Evolutionary conservation across 2,888 invertebrate species (phyloP), one percentile per base, ranked within the genome.

Genomic region (Sphaerophoria taeniata): DNA sequence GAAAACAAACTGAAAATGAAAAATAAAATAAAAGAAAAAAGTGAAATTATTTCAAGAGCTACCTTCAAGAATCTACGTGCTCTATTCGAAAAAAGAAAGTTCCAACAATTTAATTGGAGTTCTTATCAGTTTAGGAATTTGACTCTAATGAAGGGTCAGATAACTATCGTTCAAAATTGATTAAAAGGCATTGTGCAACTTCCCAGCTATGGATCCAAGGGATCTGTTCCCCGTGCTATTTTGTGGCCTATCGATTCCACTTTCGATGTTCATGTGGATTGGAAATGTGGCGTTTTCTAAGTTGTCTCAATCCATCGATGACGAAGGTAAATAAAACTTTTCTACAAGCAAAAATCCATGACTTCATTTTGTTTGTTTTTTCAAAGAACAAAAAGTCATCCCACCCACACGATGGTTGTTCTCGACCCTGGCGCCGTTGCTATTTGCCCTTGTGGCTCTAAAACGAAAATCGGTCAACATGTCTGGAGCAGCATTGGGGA

Each of bases 261-360:
- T 96, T n/a, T 96, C 96, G 0, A 94, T 96, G 93, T 93, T 95
- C 33, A 93, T 96, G 93, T 96, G 96, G 96, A 93, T 94, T 87
- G 93, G 94, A 31, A 96, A 96, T 91, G 92, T 96, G 87, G 92
- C 95, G n/a, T 94, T 95, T 90, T 94, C 94, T 0, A 94, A 94
- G 88, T 91, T 95, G 36, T 93, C 93, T 87, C 92, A 92, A 47
- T 92, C 92, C 55, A 91, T 93, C 74, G 93, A 93, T 65, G 93
- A 93, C 88, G 94, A 94, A 89, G 94, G 94, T 94, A 91, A 90
- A 89, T 79, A 24, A n/a, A 9, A 6, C 56, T 53, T 67, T 24
- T 4, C 6, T 43, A 11, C 24, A 31, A 33, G 24, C 12, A 24
- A 49, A 4, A 6, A 14, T 4, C 2, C 39, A 31, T 31, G 3